Base-by-base conservation (phyloP, 2,888 invertebrate species). In the Conistra vaccinii region DNA sequence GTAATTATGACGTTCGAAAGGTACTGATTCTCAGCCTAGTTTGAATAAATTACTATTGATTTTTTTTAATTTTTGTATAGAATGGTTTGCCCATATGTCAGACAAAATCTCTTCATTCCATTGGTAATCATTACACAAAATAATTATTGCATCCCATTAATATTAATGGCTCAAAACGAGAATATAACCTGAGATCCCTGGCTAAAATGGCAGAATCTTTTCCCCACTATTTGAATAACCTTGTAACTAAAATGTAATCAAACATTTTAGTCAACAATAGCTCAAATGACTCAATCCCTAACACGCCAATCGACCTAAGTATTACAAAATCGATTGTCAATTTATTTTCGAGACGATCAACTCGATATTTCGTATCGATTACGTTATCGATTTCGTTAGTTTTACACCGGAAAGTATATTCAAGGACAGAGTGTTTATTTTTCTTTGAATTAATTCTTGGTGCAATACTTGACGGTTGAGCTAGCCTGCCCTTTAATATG, bases 361-460 rank as follows among this genome's bases (percentile, higher is more conserved):
- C 81, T 87, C 85, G 86, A 87, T 85, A 86, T 89, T 90, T 91
- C 87, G 84, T 88, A 81, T 90, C 87, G 88, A 88, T 89, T 90
- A 89, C 89, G 76, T 72, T 89, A 80, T 77, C 81, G 80, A 85
- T 92, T 89, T 89, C 87, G 84, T 86, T 86, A 89, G 80, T 81
- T 76, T 67, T 73, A 85, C 83, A 89, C 89, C 89, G 90, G 91
- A 91, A 90, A 89, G 90, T 79, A 12, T 69, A 71, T 86, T 89
- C 89, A 92, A 91, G 92, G 92, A 91, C 89, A 85, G 65, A 66
- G 12, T 63, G 55, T 78, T 55, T 71, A 23, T 68, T 79, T 87
- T 79, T 79, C 51, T 72, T 48, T 77, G 4, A 78, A 85, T 85
- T 75, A 23, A 39, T 71, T 85, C 76, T 67, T 75, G 35, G 35